Evolutionary conservation across 2,797 vertebrate genomes (phyloP).

Genomic region (Otolemur crassicaudatus): DNA sequence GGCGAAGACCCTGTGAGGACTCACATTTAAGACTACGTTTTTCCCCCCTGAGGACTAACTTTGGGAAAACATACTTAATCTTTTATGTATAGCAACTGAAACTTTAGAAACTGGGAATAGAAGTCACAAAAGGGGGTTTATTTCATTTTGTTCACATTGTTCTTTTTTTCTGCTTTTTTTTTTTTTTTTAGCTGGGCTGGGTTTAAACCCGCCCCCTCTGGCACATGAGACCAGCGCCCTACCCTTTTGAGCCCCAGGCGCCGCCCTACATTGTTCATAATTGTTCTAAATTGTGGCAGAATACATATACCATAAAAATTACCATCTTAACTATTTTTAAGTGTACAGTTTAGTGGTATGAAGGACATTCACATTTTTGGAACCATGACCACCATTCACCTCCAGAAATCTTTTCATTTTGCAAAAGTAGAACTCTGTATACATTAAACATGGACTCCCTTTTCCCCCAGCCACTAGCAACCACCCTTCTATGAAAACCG

Average conservation of each 20-base stretch:
- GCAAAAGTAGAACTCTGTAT: not conserved
- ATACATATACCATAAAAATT: not conserved
- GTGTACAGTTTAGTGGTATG: not conserved
- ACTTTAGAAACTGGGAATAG: not conserved
- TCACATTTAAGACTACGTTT: not conserved
- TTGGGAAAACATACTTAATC: not conserved
- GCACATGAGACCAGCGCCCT: too few species aligned
- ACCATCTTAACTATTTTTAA: not conserved
- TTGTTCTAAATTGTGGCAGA: not conserved
- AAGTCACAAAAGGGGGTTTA: not conserved
- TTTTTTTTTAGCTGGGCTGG: too few species aligned
- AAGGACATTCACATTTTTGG: not conserved
- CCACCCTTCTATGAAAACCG: not conserved
- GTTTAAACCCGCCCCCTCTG: too few species aligned
- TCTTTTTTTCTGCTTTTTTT: not conserved
- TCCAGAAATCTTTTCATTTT: not conserved
- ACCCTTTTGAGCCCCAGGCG: too few species aligned
- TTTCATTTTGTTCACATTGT: not conserved
- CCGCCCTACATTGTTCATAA: too few species aligned
- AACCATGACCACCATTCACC: not conserved
- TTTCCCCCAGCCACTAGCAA: not conserved
- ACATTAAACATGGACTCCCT: not conserved
- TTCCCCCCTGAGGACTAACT: not conserved
- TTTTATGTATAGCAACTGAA: not conserved
- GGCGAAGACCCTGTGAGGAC: not conserved